These are phyloP conservation scores for Ammospiza caudacuta DNA, from an alignment of 2,113 vertebrate genomes.

Conservation along the genomic window DNA sequence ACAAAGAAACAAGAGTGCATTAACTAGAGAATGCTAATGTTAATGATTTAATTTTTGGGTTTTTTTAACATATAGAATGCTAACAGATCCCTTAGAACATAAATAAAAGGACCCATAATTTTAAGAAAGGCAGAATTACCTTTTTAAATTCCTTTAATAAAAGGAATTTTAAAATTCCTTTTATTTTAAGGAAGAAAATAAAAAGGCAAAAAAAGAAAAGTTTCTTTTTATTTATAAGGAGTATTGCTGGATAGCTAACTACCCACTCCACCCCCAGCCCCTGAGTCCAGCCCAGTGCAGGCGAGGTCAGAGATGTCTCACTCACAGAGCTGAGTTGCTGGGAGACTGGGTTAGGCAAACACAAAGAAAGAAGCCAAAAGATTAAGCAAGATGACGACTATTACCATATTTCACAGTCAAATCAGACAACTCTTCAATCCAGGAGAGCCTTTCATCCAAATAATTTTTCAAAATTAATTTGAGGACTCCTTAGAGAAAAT, in stretches of 20 bases:
- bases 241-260: not conserved
- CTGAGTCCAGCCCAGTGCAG: not conserved
- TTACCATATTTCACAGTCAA: conserved; percentile 40
- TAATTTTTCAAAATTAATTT: conserved; percentile 14
- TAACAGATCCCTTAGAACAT: not conserved
- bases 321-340: not conserved
- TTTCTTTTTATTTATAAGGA: not conserved
- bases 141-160: not conserved
- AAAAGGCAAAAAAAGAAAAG: not conserved
- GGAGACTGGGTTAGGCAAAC: conserved; percentile 38
- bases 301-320: conserved; percentile 2
- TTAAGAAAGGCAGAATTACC: not conserved
- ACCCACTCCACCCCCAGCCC: not conserved
- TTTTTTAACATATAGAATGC: not conserved
- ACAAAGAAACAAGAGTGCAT: not conserved
- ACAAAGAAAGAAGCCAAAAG: conserved; percentile 33
- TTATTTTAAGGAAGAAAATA: not conserved
- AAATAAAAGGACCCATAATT: not conserved
- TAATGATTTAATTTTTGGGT: not conserved
- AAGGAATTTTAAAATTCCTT: too few species aligned
- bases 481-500: conserved; percentile 8
- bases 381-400: not conserved
- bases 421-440: not conserved
- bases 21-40: not conserved
- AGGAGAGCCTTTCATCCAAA: not conserved